Percentiles rank a stretch among this genome's conserved stretches.
phyloP scores from a whole-genome alignment of 2,797 vertebrate genomes.

The Danio tinwini region DNA sequence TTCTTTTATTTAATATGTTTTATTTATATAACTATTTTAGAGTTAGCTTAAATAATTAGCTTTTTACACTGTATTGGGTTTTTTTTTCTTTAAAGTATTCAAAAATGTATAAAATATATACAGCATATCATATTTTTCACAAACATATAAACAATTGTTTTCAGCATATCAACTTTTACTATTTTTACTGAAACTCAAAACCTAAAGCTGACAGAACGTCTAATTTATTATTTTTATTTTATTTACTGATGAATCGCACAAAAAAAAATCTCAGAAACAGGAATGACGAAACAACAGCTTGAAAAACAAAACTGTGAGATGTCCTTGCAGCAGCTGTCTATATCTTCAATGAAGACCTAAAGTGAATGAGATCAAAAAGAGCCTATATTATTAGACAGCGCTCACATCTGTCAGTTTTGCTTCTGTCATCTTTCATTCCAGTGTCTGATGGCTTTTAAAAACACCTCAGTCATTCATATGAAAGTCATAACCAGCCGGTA shows the following conservation, averaged over 20 bases:
- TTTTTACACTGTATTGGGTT: too few relatives aligned
- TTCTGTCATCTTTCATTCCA: slow-evolving; percentile 20
- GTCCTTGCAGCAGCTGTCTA: slow-evolving; percentile 32
- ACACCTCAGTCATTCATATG: slow-evolving; percentile 48
- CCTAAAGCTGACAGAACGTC: background rate
- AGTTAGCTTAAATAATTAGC: too few relatives aligned
- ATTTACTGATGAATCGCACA: background rate
- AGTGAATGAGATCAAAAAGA: slow-evolving; percentile 16
- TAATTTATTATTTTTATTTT: background rate
- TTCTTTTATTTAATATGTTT: too few relatives aligned
- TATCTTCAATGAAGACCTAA: slow-evolving; percentile 35
- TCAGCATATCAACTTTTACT: too few relatives aligned
- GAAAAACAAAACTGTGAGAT: slow-evolving; percentile 5
- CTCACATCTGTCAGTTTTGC: slow-evolving; percentile 43
- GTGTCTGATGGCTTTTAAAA: slow-evolving; percentile 36
- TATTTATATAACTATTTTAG: too few relatives aligned
- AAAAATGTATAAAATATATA: too few relatives aligned
- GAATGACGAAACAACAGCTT: background rate
- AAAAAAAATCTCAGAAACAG: background rate
- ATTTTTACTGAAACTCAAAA: background rate
- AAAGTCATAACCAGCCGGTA: slow-evolving; percentile 27
- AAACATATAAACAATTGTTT: too few relatives aligned
- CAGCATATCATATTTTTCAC: too few relatives aligned
- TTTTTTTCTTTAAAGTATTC: too few relatives aligned
- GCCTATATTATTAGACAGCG: slow-evolving; percentile 42